Percentiles rank a stretch among this genome's conserved stretches.
phyloP scores from a whole-genome alignment of 2,888 invertebrate genomes.

The Brachypalpus laphriformis region DNA sequence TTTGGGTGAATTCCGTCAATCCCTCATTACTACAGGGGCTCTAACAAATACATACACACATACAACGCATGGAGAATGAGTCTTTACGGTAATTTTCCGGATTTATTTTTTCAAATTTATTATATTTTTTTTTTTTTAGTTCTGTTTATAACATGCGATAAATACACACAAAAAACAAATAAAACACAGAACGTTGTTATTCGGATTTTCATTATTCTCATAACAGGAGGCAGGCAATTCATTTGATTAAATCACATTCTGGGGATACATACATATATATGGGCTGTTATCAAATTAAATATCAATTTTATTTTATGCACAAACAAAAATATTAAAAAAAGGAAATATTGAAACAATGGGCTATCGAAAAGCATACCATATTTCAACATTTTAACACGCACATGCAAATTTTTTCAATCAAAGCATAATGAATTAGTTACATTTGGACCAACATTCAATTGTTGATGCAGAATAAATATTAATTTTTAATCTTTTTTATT shows the following conservation, averaged over 20 bases:
- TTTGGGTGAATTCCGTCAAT: conserved; percentile 74
- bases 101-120: conserved; percentile 23
- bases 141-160: conserved; percentile 55
- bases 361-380: neutral
- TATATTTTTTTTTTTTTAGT: neutral
- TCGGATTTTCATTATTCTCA: conserved; percentile 11
- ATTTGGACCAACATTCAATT: neutral
- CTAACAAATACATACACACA: conserved; percentile 70
- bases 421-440: conserved; percentile 18
- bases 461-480: neutral
- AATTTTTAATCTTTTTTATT: neutral
- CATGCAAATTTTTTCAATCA: conserved; percentile 9
- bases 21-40: conserved; percentile 76
- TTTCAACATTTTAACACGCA: neutral
- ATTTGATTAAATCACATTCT: conserved; percentile 41
- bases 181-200: conserved; percentile 9
- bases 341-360: neutral
- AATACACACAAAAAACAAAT: conserved; percentile 11
- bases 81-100: conserved; percentile 29
- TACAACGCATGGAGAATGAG: conserved; percentile 60
- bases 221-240: conserved; percentile 29
- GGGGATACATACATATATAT: neutral
- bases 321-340: neutral
- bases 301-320: conserved; percentile 18
- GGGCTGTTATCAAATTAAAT: conserved; percentile 5